These are phyloP conservation scores for Ammospiza maritima DNA, from an alignment of 2,797 vertebrate genomes.

Conservation along the genomic window DNA sequence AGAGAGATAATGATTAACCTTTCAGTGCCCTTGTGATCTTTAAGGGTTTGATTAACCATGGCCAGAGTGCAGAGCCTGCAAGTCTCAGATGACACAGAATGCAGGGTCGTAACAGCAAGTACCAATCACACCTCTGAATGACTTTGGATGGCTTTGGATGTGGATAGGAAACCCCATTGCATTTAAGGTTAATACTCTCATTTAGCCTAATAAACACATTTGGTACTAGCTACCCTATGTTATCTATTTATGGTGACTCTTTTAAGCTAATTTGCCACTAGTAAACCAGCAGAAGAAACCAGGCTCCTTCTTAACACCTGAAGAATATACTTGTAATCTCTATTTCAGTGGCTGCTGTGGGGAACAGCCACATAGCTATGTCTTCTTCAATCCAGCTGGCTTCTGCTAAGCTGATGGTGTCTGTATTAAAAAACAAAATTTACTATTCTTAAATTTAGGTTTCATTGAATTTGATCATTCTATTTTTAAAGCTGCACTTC, in stretches of 20 bases:
- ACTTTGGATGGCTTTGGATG: neutral
- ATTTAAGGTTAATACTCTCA: neutral
- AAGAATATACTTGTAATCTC: neutral
- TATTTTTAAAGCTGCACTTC: constrained; percentile 50
- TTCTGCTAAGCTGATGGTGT: neutral
- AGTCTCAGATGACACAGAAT: neutral
- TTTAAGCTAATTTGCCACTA: neutral
- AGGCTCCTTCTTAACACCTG: neutral
- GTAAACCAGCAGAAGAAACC: neutral
- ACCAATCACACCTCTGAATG: neutral
- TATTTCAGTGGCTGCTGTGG: neutral
- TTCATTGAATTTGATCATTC: constrained; percentile 38
- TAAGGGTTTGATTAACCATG: neutral
- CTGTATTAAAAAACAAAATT: constrained; percentile 23
- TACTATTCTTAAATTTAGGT: constrained; percentile 4
- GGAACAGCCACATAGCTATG: neutral
- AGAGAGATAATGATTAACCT: neutral
- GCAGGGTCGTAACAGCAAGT: neutral
- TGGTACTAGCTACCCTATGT: neutral
- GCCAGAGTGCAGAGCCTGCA: neutral
- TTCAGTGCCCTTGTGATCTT: neutral
- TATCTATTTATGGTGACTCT: neutral
- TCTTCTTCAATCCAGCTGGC: neutral
- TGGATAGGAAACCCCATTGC: neutral
- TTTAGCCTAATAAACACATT: neutral